These are phyloP conservation scores for Leucoraja ocellata DNA, from an alignment of 2,797 vertebrate genomes.

Conservation along the genomic window DNA sequence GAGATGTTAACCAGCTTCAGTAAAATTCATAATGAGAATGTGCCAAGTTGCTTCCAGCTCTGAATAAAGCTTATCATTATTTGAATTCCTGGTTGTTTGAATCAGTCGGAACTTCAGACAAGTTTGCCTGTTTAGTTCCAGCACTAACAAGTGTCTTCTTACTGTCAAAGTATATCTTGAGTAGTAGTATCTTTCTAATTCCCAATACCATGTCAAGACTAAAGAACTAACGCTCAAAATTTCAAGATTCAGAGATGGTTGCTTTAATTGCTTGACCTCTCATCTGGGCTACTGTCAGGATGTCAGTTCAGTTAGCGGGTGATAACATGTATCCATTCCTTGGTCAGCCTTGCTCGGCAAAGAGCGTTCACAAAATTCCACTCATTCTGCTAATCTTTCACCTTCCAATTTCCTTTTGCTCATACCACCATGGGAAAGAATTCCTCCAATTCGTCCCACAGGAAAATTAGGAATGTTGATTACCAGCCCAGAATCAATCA, in stretches of 20 bases:
- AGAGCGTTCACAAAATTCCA: background rate
- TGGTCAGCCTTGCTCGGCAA: background rate
- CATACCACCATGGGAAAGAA: background rate
- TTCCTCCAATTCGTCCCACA: background rate
- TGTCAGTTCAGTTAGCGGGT: background rate
- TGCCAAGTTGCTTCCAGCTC: background rate
- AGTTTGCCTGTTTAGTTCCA: background rate
- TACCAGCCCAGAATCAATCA: too few species aligned
- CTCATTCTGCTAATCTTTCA: background rate
- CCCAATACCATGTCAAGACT: background rate
- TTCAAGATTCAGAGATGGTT: background rate
- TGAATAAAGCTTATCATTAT: background rate
- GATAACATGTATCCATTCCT: background rate
- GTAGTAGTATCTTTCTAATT: background rate
- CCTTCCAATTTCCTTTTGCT: background rate
- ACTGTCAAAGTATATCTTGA: background rate
- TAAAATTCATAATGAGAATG: background rate
- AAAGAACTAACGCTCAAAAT: background rate
- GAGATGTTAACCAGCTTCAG: background rate
- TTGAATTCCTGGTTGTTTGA: background rate
- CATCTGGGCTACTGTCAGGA: background rate
- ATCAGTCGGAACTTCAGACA: background rate
- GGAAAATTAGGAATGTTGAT: background rate
- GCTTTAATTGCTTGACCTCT: background rate
- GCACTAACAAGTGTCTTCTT: background rate